Percentiles rank a stretch among this genome's conserved stretches.
These are phyloP conservation scores for Carposina sasakii DNA, from an alignment of 1,140 invertebrate species.

Conservation along the genomic window DNA sequence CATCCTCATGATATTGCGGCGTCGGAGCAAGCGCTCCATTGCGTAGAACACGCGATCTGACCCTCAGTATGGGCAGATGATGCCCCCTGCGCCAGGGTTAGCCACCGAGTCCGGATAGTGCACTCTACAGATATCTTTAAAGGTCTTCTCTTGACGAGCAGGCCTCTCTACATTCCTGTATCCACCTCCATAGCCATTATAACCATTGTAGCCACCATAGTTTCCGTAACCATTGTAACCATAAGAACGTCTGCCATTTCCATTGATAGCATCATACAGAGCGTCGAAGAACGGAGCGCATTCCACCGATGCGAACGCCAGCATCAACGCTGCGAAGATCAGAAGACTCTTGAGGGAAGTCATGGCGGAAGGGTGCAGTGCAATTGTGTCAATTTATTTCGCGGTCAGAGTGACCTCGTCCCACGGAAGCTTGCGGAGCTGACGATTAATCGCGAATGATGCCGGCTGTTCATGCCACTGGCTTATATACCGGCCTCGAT, in stretches of 20 bases:
- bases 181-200: constrained; percentile 32
- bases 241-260: constrained; percentile 47
- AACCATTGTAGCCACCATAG: constrained; percentile 29
- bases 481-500: constrained; percentile 68
- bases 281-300: constrained; percentile 53
- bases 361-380: constrained; percentile 64
- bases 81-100: constrained; percentile 49
- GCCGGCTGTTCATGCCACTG: constrained; percentile 48
- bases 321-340: constrained; percentile 29
- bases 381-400: constrained; percentile 62
- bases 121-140: constrained; percentile 64
- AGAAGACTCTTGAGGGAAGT: constrained; percentile 40
- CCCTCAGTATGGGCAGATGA: constrained; percentile 65
- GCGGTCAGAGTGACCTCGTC: constrained; percentile 53
- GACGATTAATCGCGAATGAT: constrained; percentile 60
- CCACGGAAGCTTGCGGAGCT: constrained; percentile 57
- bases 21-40: constrained; percentile 60
- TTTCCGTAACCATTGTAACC: constrained; percentile 38
- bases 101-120: constrained; percentile 55
- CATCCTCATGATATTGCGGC: constrained; percentile 66
- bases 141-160: constrained; percentile 50
- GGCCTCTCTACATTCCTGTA: constrained; percentile 32
- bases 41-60: constrained; percentile 70
- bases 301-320: constrained; percentile 36
- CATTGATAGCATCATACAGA: constrained; percentile 60